Conservation (phyloP, 2,888 invertebrate species). For the Agrochola macilenta region DNA sequence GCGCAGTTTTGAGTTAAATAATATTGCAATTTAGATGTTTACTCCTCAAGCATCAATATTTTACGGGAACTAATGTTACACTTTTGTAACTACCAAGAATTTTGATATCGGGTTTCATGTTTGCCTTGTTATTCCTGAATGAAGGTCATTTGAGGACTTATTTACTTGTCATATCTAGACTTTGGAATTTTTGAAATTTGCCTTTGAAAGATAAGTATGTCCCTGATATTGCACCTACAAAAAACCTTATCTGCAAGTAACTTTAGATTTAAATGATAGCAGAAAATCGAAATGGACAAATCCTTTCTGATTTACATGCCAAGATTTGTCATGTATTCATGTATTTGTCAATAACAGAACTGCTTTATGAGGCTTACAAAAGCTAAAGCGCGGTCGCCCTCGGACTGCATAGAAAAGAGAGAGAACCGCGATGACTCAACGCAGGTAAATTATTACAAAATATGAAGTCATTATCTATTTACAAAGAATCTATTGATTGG, state of each 20-base stretch:
- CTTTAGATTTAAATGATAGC: slow-evolving; percentile 24
- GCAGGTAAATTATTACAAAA: too few relatives aligned
- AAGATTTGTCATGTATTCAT: not conserved
- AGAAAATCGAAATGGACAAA: not conserved
- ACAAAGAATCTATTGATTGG: too few relatives aligned
- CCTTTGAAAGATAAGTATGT: slow-evolving; percentile 20
- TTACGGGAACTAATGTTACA: slow-evolving; percentile 2
- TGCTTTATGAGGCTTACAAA: not conserved
- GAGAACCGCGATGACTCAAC: too few relatives aligned
- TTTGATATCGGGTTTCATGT: slow-evolving; percentile 15
- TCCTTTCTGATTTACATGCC: slow-evolving; percentile 4
- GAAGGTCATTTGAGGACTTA: slow-evolving; percentile 37
- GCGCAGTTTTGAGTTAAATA: slow-evolving; percentile 39
- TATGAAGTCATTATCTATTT: too few relatives aligned
- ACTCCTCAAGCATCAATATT: slow-evolving; percentile 25
- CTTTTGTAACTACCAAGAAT: slow-evolving; percentile 17
- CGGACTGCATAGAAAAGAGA: too few relatives aligned
- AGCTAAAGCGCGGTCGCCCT: too few relatives aligned
- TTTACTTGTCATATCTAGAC: slow-evolving; percentile 24
- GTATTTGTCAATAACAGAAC: not conserved
- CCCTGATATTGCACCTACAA: slow-evolving; percentile 25
- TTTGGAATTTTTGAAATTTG: slow-evolving; percentile 21
- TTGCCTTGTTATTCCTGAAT: slow-evolving; percentile 16
- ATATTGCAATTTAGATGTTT: slow-evolving; percentile 31
- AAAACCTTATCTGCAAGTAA: slow-evolving; percentile 29